A percentile compares a stretch with the other conserved stretches of the same genome.
phyloP scores from a whole-genome alignment of 2,113 vertebrate species.

The Istiophorus platypterus region DNA sequence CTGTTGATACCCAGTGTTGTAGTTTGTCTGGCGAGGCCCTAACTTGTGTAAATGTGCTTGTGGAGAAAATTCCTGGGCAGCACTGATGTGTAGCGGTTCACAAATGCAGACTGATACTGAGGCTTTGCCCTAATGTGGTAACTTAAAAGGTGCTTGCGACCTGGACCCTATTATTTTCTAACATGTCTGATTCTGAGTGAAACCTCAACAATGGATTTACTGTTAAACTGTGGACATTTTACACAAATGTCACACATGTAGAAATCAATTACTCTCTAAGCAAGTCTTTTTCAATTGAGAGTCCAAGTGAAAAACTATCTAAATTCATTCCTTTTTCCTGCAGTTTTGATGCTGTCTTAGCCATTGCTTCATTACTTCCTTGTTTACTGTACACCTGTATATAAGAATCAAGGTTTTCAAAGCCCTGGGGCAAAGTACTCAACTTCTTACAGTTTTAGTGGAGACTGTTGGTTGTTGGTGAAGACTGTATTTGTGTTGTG shows the following conservation, averaged over 20 bases:
- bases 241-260: not conserved
- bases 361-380: not conserved
- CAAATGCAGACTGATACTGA: not conserved
- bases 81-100: not conserved
- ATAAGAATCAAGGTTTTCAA: not conserved
- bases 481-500: not conserved
- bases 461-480: not conserved
- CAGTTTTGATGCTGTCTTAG: not conserved
- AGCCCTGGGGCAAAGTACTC: not conserved
- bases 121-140: not conserved
- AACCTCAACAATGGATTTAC: conserved; percentile 11
- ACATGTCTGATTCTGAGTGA: not conserved
- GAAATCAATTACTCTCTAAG: conserved; percentile 11
- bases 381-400: not conserved
- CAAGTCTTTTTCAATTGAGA: not conserved
- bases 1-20: not conserved
- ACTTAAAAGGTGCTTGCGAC: not conserved
- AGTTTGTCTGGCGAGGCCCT: not conserved
- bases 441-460: not conserved
- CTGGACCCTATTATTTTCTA: not conserved
- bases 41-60: not conserved
- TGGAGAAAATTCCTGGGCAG: conserved; percentile 1
- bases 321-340: not conserved
- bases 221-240: not conserved
- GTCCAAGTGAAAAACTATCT: not conserved